Conservation (phyloP, 64 coral and sea anemone genomes). For the Montipora capricornis region DNA sequence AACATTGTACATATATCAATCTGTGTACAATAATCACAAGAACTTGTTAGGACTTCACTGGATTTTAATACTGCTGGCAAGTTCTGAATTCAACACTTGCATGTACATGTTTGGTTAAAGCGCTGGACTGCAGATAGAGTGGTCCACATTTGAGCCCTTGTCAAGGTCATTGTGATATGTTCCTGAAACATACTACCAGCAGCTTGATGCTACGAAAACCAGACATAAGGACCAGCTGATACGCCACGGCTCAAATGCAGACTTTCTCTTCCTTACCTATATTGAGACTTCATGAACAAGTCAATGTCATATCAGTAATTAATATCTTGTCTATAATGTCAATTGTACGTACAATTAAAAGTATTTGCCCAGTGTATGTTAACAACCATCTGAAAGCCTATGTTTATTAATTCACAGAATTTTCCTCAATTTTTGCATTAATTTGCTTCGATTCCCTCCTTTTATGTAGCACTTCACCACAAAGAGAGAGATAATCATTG, state of each 20-base stretch:
- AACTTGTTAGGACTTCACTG: constrained; percentile 17
- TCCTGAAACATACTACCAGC: constrained; percentile 6
- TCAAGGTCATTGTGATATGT: constrained; percentile 19
- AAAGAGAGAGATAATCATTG: too few relatives aligned
- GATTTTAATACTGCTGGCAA: constrained; percentile 24
- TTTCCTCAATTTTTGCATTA: constrained; percentile 23
- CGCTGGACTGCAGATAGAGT: neutral
- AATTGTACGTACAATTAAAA: neutral
- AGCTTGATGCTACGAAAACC: constrained; percentile 20
- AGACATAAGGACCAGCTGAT: constrained; percentile 5
- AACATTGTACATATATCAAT: too few relatives aligned
- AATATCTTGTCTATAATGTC: constrained; percentile 12
- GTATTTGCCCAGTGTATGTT: constrained; percentile 9
- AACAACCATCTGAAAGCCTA: constrained; percentile 7
- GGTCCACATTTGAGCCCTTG: constrained; percentile 17
- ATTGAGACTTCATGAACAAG: neutral
- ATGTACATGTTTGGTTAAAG: neutral
- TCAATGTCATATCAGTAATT: constrained; percentile 10
- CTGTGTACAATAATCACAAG: too few relatives aligned
- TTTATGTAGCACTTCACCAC: neutral
- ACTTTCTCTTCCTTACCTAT: constrained; percentile 13
- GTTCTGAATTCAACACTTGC: neutral
- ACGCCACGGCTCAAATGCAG: neutral
- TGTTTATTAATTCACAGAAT: neutral
- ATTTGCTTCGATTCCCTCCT: constrained; percentile 20